A percentile compares a stretch with the other conserved stretches of the same genome.
phyloP scores from a whole-genome alignment of 2,797 vertebrate genomes.

The Halcyon chelicuti region DNA sequence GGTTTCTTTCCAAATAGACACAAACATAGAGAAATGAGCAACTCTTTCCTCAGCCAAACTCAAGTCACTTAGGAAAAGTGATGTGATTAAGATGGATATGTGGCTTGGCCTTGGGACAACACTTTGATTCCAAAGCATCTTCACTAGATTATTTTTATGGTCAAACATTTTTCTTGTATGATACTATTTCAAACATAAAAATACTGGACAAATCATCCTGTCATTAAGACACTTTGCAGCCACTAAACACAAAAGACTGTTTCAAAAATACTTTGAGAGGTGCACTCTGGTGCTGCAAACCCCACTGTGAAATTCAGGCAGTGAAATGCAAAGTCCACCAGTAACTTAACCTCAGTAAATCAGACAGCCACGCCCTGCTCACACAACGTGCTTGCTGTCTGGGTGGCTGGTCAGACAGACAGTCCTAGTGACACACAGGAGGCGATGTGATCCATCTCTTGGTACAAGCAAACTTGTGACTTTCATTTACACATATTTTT shows the following conservation, averaged over 20 bases:
- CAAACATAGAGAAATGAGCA: neutral
- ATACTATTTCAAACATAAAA: neutral
- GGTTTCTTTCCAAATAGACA: neutral
- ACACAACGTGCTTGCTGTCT: fast-evolving
- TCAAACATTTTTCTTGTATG: neutral
- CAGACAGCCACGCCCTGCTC: neutral
- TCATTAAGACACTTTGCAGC: neutral
- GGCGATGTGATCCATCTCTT: neutral
- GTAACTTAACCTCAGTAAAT: neutral
- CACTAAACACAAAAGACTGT: neutral
- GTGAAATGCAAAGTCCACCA: neutral
- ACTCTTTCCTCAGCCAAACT: neutral
- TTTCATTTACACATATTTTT: neutral
- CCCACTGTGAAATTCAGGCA: neutral
- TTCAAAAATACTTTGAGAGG: neutral
- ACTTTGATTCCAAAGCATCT: neutral
- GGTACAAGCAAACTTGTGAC: neutral
- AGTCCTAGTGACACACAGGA: neutral
- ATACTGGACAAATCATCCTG: neutral
- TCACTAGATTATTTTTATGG: neutral
- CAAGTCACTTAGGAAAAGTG: neutral
- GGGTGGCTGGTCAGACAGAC: neutral
- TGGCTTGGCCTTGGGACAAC: neutral
- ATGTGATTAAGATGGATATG: neutral
- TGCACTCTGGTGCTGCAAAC: neutral